Evolutionary conservation across 2,888 invertebrate genomes (phyloP).

Genomic region (Phalera bucephala): DNA sequence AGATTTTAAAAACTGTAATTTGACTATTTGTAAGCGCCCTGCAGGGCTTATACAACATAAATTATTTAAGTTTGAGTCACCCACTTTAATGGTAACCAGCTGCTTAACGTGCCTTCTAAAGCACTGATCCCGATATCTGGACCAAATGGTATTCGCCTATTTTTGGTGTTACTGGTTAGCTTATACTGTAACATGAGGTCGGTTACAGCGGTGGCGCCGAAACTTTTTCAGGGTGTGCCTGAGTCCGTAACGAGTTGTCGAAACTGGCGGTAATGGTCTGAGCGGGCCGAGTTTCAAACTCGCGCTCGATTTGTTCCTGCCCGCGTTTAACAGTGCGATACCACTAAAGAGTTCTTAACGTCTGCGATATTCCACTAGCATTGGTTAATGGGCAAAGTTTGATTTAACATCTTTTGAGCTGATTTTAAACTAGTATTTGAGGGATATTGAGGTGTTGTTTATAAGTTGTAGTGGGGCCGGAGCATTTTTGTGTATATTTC

Average conservation of each 20-base stretch:
- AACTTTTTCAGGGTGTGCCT: slow-evolving; percentile 34
- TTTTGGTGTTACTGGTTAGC: no score
- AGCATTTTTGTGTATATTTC: no score
- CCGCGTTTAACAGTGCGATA: slow-evolving; percentile 20
- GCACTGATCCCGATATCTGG: no score
- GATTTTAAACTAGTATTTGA: not conserved
- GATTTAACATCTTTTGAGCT: not conserved
- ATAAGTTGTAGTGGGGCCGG: no score
- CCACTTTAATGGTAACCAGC: no score
- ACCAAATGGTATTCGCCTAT: no score
- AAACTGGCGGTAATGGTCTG: slow-evolving; percentile 32
- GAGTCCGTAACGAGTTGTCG: slow-evolving; percentile 36
- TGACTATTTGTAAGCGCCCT: no score
- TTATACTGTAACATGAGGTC: slow-evolving; percentile 12
- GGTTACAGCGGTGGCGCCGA: slow-evolving; percentile 21
- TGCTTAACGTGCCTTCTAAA: no score
- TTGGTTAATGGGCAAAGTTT: slow-evolving; percentile 18
- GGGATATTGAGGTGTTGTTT: not conserved
- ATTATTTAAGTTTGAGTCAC: no score
- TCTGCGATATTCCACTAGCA: slow-evolving; percentile 13
- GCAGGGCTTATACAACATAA: no score
- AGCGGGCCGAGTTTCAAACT: slow-evolving; percentile 20
- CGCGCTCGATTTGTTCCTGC: slow-evolving; percentile 26
- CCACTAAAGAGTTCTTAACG: slow-evolving; percentile 36
- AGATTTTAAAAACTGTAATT: no score